A percentile compares a stretch with the other conserved stretches of the same genome.
These are phyloP conservation scores for Tetranychus truncatus DNA, from an alignment of 2,888 invertebrate genomes.

Conservation along the genomic window DNA sequence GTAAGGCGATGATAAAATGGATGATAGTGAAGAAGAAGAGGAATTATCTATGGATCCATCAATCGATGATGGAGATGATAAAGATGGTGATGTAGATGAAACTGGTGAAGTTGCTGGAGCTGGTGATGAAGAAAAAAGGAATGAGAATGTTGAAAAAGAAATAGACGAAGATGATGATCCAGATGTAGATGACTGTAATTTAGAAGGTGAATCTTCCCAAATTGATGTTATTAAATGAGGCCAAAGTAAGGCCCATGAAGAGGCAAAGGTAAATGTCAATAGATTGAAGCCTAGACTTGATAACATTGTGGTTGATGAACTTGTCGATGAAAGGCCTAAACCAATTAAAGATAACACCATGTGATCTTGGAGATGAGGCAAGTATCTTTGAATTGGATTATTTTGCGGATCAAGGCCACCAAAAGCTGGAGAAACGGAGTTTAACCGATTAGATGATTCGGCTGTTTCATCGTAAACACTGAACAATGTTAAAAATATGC, in stretches of 20 bases:
- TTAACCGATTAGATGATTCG: background rate
- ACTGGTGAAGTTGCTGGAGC: background rate
- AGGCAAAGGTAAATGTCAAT: conserved; percentile 1
- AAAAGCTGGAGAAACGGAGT: background rate
- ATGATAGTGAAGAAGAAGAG: background rate
- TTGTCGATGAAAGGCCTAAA: background rate
- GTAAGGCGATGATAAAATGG: too few species aligned
- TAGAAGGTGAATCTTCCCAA: background rate
- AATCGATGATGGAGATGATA: too few species aligned
- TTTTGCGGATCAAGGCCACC: background rate
- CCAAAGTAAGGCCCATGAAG: background rate
- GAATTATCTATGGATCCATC: too few species aligned
- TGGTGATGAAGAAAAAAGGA: background rate
- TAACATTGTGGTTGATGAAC: background rate
- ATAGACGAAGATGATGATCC: background rate
- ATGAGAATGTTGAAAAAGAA: background rate
- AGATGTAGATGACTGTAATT: background rate
- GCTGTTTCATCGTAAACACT: conserved; percentile 6
- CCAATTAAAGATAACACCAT: background rate
- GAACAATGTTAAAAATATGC: conserved; percentile 4
- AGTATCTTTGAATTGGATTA: conserved; percentile 5
- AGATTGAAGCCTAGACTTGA: background rate
- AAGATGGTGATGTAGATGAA: background rate
- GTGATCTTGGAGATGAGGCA: background rate
- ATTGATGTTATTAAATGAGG: background rate